Percentiles rank a stretch among this genome's conserved stretches.
Evolutionary conservation across 2,113 vertebrate species (phyloP).

Genomic region (Microtus montanus): DNA sequence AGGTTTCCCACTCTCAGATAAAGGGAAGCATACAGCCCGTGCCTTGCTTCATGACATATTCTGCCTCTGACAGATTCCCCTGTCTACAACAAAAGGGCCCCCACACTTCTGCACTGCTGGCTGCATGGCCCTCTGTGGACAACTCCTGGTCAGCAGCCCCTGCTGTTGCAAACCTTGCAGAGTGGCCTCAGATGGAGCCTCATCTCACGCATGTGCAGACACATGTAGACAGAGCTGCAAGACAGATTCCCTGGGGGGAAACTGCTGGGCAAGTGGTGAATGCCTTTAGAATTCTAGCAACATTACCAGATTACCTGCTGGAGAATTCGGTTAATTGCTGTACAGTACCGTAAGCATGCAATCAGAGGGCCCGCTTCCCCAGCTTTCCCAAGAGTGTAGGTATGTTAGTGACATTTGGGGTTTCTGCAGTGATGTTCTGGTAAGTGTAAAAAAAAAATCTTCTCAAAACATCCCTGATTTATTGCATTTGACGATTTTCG

Average conservation of each 20-base stretch:
- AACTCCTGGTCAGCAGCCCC: not conserved
- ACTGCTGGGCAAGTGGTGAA: not conserved
- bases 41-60: not conserved
- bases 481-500: not conserved
- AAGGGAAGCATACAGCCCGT: not conserved
- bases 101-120: not conserved
- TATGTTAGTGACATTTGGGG: not conserved
- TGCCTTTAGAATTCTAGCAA: not conserved
- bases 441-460: not conserved
- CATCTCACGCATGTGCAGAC: not conserved
- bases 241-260: not conserved
- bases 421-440: not conserved
- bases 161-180: not conserved
- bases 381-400: not conserved
- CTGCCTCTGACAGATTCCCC: not conserved
- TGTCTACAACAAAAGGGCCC: no score
- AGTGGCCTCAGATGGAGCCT: not conserved
- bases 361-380: not conserved
- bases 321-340: accelerated
- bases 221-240: not conserved
- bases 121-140: not conserved
- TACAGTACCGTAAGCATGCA: not conserved
- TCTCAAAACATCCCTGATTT: not conserved
- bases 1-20: not conserved
- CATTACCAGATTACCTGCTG: not conserved